A percentile compares a stretch with the other conserved stretches of the same genome.
These are phyloP conservation scores for Propithecus deckenii DNA, from an alignment of 2,797 vertebrate species.

Conservation along the genomic window DNA sequence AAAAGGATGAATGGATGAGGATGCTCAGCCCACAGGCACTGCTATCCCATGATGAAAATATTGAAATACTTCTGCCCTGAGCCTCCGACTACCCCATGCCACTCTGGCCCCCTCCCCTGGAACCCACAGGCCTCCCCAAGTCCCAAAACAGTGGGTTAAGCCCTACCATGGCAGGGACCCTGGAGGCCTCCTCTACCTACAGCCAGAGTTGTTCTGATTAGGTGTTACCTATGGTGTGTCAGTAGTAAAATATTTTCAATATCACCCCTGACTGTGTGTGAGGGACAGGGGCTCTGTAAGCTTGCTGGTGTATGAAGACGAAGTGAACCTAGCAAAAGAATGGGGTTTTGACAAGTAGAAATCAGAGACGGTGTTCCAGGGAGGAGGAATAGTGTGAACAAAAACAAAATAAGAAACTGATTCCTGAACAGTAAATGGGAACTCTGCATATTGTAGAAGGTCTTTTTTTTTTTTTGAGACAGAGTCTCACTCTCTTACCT, in stretches of 20 bases:
- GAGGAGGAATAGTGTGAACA: background rate
- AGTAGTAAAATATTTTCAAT: background rate
- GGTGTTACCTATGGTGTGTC: background rate
- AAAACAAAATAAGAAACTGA: background rate
- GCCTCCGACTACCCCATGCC: background rate
- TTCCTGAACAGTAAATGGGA: too few relatives aligned
- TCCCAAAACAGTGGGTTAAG: background rate
- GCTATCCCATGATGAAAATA: fast-evolving
- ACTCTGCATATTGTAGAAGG: background rate
- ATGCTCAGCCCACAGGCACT: fast-evolving
- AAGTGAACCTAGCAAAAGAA: background rate
- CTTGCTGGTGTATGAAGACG: background rate
- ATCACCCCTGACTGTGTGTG: background rate
- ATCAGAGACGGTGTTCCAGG: background rate
- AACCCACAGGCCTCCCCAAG: background rate
- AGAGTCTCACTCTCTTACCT: too few relatives aligned
- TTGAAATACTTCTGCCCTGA: background rate
- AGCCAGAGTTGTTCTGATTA: background rate
- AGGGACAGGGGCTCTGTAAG: background rate
- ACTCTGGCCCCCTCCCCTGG: background rate
- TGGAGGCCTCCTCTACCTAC: background rate
- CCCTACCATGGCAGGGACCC: background rate
- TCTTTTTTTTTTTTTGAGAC: background rate
- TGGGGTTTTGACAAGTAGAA: background rate
- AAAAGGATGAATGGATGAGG: fast-evolving